phyloP scores from a whole-genome alignment of 2,888 invertebrate species.

The Mythimna vitellina region DNA sequence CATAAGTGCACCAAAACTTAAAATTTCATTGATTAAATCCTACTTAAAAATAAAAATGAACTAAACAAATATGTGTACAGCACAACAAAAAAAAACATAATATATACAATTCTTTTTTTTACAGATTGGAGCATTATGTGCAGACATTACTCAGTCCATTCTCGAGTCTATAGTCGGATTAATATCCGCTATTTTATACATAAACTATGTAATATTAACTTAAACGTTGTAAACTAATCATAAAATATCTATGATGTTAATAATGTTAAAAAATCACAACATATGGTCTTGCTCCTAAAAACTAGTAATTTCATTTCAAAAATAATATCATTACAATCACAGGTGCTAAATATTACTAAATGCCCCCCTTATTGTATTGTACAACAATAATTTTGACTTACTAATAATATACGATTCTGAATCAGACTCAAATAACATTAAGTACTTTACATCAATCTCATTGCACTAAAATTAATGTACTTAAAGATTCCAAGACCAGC shows the following conservation, averaged over 20 bases:
- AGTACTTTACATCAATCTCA: constrained; percentile 61
- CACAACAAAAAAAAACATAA: too few relatives aligned
- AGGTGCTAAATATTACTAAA: constrained; percentile 63
- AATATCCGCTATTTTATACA: constrained; percentile 21
- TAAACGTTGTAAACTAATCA: constrained; percentile 30
- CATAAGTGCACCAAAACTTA: too few relatives aligned
- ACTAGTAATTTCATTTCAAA: constrained; percentile 50
- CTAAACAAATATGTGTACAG: too few relatives aligned
- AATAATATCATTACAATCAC: constrained; percentile 68
- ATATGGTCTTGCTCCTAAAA: constrained; percentile 51
- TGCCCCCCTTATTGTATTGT: constrained; percentile 33
- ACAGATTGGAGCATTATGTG: background rate
- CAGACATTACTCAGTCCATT: background rate
- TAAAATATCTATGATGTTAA: constrained; percentile 36
- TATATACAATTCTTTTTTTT: background rate
- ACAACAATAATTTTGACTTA: constrained; percentile 31
- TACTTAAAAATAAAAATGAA: too few relatives aligned
- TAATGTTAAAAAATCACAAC: constrained; percentile 58
- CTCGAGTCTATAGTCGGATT: background rate
- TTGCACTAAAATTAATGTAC: constrained; percentile 33
- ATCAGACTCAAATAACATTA: constrained; percentile 59
- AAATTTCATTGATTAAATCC: too few relatives aligned
- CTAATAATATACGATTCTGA: constrained; percentile 31
- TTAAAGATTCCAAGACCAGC: constrained; percentile 7
- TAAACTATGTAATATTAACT: constrained; percentile 24